Evolutionary conservation across 2,113 vertebrate species (phyloP).

Genomic region (Spizaetus ornatus): DNA sequence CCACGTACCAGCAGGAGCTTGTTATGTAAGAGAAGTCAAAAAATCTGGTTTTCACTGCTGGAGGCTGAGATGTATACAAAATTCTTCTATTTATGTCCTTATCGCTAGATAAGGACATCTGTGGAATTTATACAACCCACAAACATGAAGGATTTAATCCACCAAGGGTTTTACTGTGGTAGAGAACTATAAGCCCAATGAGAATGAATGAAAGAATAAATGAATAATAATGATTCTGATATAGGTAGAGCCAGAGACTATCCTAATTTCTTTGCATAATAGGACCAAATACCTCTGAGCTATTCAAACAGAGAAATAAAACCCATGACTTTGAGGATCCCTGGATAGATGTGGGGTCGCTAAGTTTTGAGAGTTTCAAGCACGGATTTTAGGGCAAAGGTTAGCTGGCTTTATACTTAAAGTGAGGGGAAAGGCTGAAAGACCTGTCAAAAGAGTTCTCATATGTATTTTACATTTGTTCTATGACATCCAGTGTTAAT

Average conservation of each 20-base stretch:
- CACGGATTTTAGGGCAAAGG: accelerated
- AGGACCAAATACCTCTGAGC: neutral
- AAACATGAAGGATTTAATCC: neutral
- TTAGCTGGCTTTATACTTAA: neutral
- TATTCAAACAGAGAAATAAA: neutral
- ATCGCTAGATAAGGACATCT: neutral
- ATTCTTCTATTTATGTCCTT: neutral
- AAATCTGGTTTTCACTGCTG: neutral
- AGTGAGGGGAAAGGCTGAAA: neutral
- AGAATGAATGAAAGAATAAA: neutral
- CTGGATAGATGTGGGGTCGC: neutral
- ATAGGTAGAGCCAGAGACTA: neutral
- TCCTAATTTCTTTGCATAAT: neutral
- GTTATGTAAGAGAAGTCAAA: neutral
- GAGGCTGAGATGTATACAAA: neutral
- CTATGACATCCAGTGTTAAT: neutral
- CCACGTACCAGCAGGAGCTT: neutral
- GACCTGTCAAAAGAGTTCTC: neutral
- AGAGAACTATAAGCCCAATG: neutral
- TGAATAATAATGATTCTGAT: neutral
- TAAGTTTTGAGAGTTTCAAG: neutral
- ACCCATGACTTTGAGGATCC: neutral
- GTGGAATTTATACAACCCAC: neutral
- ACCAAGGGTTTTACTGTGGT: neutral
- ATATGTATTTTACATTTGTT: neutral